A percentile compares a stretch with the other conserved stretches of the same genome.
Conservation (phyloP, 2,888 invertebrate species). For the Dryobota labecula region DNA sequence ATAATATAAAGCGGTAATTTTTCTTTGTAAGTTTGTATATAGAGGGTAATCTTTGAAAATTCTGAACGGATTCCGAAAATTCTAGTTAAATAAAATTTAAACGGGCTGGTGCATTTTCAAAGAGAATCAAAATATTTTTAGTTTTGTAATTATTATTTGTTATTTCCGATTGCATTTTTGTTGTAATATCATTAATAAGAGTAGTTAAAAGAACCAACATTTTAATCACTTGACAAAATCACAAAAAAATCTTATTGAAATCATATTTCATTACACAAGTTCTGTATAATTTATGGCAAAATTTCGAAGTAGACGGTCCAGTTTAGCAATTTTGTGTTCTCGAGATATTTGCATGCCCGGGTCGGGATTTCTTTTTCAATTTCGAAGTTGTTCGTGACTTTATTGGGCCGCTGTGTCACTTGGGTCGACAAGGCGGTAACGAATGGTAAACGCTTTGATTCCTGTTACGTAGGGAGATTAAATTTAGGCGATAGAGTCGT, state of each 20-base stretch:
- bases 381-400: constrained; percentile 84
- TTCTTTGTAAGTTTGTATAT: too few relatives aligned
- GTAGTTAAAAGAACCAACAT: background rate
- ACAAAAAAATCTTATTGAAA: constrained; percentile 57
- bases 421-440: constrained; percentile 72
- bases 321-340: constrained; percentile 81
- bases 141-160: too few relatives aligned
- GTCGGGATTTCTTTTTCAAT: constrained; percentile 87
- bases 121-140: too few relatives aligned
- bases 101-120: too few relatives aligned
- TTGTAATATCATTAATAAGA: too few relatives aligned
- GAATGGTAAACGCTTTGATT: constrained; percentile 61
- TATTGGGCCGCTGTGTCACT: constrained; percentile 82
- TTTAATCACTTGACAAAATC: constrained; percentile 14
- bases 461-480: constrained; percentile 44
- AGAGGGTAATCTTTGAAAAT: too few relatives aligned
- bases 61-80: too few relatives aligned
- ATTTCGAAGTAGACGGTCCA: constrained; percentile 54
- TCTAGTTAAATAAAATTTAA: too few relatives aligned
- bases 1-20: too few relatives aligned
- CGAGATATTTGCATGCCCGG: constrained; percentile 81
- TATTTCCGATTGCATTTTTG: too few relatives aligned
- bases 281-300: constrained; percentile 63
- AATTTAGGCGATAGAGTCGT: too few relatives aligned
- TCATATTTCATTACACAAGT: constrained; percentile 65